Evolutionary conservation across 2,113 vertebrate genomes (phyloP).

Genomic region (Laticauda laticaudata): DNA sequence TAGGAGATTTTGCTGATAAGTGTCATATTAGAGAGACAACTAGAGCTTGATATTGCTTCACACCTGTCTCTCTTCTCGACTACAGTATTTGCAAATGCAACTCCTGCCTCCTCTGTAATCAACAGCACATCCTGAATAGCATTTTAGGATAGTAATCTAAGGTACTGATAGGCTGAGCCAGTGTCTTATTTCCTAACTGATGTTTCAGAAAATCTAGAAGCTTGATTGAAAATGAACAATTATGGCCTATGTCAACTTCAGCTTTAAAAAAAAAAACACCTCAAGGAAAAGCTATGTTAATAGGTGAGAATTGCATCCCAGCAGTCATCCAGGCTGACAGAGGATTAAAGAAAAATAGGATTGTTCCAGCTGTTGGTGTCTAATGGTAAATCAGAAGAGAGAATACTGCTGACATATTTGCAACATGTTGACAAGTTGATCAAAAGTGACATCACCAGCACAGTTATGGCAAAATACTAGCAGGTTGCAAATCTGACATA

Average conservation of each 20-base stretch:
- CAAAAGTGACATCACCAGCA: background rate
- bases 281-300: background rate
- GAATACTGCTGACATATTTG: background rate
- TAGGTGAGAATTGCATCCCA: background rate
- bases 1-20: background rate
- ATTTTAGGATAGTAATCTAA: background rate
- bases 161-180: background rate
- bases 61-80: background rate
- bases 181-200: background rate
- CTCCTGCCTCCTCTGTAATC: background rate
- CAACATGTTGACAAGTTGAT: background rate
- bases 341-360: background rate
- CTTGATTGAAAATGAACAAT: background rate
- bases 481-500: background rate
- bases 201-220: background rate
- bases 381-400: background rate
- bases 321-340: background rate
- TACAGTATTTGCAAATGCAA: background rate
- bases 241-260: background rate
- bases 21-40: background rate
- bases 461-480: background rate
- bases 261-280: background rate
- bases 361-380: background rate
- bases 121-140: background rate
- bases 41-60: background rate